Conservation (phyloP, 2,113 vertebrate species). For the Cardinalis cardinalis region DNA sequence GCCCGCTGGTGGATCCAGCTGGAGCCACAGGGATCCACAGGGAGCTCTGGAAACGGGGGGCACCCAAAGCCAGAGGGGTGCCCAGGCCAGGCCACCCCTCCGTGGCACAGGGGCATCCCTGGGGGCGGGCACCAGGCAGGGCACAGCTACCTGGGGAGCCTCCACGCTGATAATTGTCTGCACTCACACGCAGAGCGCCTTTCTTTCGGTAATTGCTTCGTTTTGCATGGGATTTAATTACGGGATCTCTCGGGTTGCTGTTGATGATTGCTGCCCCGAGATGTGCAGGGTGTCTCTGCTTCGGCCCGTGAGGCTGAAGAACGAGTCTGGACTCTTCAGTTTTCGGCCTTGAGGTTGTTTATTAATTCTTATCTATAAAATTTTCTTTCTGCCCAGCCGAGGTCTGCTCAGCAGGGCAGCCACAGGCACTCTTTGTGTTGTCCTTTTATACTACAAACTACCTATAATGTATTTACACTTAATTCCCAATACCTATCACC, state of each 20-base stretch:
- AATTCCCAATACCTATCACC: too few species aligned
- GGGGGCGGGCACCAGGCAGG: not conserved
- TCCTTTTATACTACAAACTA: too few species aligned
- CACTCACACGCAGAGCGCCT: fast-evolving
- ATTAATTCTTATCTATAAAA: too few species aligned
- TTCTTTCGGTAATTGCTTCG: not conserved
- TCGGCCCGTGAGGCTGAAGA: too few species aligned
- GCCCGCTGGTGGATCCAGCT: not conserved
- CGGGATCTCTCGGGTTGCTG: not conserved
- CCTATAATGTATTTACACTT: too few species aligned
- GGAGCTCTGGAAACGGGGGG: not conserved
- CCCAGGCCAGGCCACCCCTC: not conserved
- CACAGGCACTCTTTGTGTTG: too few species aligned
- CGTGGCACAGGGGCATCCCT: not conserved
- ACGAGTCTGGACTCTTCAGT: too few species aligned
- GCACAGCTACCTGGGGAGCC: conserved; percentile 2
- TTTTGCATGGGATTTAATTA: conserved; percentile 42
- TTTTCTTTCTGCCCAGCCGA: too few species aligned
- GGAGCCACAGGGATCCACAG: fast-evolving
- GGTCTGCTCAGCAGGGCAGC: too few species aligned
- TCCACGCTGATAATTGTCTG: not conserved
- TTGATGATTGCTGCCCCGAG: too few species aligned
- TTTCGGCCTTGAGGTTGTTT: too few species aligned
- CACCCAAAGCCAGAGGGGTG: not conserved
- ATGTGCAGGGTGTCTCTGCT: too few species aligned